Conservation (phyloP, 1,140 invertebrate species). For the Papilio helenus region DNA sequence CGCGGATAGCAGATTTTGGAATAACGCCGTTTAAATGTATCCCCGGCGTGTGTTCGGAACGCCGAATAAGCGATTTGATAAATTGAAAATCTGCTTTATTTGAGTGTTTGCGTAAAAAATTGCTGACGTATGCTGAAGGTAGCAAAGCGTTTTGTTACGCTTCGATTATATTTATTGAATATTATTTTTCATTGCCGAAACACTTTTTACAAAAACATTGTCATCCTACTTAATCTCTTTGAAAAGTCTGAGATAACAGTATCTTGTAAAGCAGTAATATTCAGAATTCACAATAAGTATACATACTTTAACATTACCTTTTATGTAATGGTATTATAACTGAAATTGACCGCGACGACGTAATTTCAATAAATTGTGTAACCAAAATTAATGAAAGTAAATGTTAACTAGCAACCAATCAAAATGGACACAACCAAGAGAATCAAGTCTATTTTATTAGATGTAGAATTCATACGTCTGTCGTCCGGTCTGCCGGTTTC, state of each 20-base stretch:
- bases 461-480: constrained; percentile 11
- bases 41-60: constrained; percentile 14
- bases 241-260: background rate
- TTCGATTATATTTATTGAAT: constrained; percentile 19
- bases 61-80: constrained; percentile 34
- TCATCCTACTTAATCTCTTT: background rate
- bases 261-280: background rate
- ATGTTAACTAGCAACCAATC: background rate
- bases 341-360: background rate
- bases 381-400: background rate
- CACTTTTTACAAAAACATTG: background rate
- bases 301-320: background rate
- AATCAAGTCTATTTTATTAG: background rate
- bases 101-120: constrained; percentile 21
- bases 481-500: constrained; percentile 5
- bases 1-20: constrained; percentile 41
- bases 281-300: background rate
- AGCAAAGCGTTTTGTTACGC: constrained; percentile 20
- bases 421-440: background rate
- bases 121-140: constrained; percentile 16
- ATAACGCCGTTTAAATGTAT: constrained; percentile 37
- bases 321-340: background rate
- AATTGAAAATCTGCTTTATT: constrained; percentile 35
- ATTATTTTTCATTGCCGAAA: background rate
- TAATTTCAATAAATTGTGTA: background rate